Evolutionary conservation across 2,888 invertebrate species (phyloP).

Genomic region (Hyalella azteca): DNA sequence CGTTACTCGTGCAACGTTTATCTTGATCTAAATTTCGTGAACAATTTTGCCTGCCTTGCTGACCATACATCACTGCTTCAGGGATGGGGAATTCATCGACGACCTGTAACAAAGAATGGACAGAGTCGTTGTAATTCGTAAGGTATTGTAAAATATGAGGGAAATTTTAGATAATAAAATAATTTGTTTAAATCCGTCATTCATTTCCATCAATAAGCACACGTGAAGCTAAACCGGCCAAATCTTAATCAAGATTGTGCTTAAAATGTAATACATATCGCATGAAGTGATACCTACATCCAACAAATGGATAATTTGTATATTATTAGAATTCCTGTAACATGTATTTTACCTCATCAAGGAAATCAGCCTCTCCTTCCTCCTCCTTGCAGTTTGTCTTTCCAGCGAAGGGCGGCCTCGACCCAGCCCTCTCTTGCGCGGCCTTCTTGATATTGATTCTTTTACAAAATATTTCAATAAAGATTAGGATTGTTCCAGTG

Average conservation of each 20-base stretch:
- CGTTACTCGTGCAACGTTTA: background rate
- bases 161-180: no score
- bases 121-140: no score
- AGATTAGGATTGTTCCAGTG: background rate
- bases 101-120: background rate
- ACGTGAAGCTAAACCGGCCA: no score
- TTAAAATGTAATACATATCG: background rate
- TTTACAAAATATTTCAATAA: constrained; percentile 13
- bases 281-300: background rate
- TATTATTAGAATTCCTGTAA: background rate
- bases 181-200: no score
- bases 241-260: background rate
- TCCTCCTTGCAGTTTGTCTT: background rate
- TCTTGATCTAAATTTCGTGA: background rate
- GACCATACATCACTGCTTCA: background rate
- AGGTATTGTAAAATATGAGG: no score
- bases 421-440: background rate
- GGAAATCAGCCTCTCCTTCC: background rate
- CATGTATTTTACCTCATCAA: background rate
- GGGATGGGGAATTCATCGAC: background rate
- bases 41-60: background rate
- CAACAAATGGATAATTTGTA: background rate
- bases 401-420: background rate
- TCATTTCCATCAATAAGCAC: no score
- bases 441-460: constrained; percentile 20